phyloP scores from a whole-genome alignment of 2,797 vertebrate species.

The Myotis findleyi region DNA sequence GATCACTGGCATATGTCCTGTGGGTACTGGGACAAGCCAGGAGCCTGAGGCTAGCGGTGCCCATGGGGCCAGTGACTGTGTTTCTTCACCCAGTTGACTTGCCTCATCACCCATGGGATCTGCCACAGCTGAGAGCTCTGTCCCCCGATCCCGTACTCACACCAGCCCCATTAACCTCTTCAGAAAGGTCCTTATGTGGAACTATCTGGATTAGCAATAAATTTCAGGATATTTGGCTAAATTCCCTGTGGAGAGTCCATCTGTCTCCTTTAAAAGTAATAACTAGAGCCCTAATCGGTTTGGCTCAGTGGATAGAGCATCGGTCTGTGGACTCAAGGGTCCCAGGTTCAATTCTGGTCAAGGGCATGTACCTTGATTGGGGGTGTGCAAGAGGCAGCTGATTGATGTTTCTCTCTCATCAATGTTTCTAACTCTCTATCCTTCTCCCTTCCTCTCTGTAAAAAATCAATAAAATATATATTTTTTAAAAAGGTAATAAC shows the following conservation, averaged over 20 bases:
- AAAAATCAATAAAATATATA: too few relatives aligned
- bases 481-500: neutral
- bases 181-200: neutral
- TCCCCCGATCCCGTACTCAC: neutral
- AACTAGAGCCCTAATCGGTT: neutral
- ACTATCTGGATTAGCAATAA: neutral
- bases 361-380: too few relatives aligned
- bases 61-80: neutral
- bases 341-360: too few relatives aligned
- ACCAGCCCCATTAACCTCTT: neutral
- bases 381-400: too few relatives aligned
- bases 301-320: too few relatives aligned
- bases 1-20: neutral
- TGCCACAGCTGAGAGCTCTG: neutral
- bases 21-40: neutral
- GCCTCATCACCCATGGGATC: neutral
- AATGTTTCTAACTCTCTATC: too few relatives aligned
- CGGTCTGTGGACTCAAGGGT: too few relatives aligned
- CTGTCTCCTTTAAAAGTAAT: neutral
- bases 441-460: too few relatives aligned
- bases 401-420: too few relatives aligned
- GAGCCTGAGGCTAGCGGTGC: neutral
- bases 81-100: neutral
- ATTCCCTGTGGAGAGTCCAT: neutral
- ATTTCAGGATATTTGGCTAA: neutral